Evolutionary conservation across 2,888 invertebrate genomes (phyloP).

Genomic region (Drosophila melanosoma): DNA sequence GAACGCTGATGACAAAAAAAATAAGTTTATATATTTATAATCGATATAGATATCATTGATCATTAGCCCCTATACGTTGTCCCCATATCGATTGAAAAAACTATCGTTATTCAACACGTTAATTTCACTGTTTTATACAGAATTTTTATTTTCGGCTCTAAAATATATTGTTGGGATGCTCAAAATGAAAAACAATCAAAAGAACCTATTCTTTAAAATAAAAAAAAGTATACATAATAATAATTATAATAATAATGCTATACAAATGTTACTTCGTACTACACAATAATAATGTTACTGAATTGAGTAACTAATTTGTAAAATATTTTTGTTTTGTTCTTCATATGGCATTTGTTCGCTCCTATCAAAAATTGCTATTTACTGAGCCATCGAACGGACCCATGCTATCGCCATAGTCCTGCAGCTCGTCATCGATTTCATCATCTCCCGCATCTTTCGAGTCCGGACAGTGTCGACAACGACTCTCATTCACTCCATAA

Average conservation of each 20-base stretch:
- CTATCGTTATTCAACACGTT: neutral
- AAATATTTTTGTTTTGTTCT: conserved; percentile 58
- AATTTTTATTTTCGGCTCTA: conserved; percentile 33
- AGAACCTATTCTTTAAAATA: conserved; percentile 45
- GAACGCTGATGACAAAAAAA: neutral
- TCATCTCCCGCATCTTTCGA: conserved; percentile 87
- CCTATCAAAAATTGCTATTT: conserved; percentile 79
- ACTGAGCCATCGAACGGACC: conserved; percentile 85
- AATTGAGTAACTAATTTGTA: conserved; percentile 77
- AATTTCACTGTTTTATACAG: conserved; percentile 19
- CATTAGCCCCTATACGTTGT: conserved; percentile 20
- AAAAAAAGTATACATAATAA: conserved; percentile 57
- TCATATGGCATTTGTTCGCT: conserved; percentile 66
- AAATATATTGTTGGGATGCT: conserved; percentile 49
- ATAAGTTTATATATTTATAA: neutral
- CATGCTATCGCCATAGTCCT: conserved; percentile 88
- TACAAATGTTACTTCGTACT: conserved; percentile 78
- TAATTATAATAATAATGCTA: conserved; percentile 76
- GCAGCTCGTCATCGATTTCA: conserved; percentile 82
- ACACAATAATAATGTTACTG: conserved; percentile 79
- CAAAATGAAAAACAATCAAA: conserved; percentile 64
- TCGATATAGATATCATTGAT: neutral
- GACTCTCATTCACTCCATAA: conserved; percentile 95
- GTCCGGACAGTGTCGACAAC: conserved; percentile 88
- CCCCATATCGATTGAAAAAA: neutral